phyloP scores from a whole-genome alignment of 2,888 invertebrate species.

The Adelphocoris suturalis region DNA sequence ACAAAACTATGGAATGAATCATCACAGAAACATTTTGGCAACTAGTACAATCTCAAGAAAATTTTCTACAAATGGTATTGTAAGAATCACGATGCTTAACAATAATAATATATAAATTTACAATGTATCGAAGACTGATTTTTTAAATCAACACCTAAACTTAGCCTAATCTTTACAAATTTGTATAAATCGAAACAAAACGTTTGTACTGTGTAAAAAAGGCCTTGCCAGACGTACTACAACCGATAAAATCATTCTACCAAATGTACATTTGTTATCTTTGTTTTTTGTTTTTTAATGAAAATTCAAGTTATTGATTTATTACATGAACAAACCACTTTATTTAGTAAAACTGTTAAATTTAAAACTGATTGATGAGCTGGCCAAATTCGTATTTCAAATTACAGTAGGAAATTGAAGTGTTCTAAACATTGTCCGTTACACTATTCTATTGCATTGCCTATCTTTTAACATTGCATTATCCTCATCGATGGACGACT shows the following conservation, averaged over 20 bases:
- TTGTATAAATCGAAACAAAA: not conserved
- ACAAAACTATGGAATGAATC: not conserved
- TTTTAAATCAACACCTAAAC: not conserved
- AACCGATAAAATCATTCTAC: no score
- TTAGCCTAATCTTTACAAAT: constrained; percentile 23
- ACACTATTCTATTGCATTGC: no score
- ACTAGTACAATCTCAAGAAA: not conserved
- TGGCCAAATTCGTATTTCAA: no score
- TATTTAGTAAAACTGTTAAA: no score
- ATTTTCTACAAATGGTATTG: not conserved
- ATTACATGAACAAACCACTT: no score
- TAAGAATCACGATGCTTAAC: not conserved
- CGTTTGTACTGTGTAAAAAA: constrained; percentile 40
- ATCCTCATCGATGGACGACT: no score
- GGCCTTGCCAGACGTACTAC: constrained; percentile 11
- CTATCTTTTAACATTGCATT: no score
- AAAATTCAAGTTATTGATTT: no score
- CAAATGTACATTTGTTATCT: not conserved
- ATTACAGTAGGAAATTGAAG: no score
- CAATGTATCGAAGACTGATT: not conserved
- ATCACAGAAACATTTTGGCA: not conserved
- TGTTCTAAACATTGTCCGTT: no score
- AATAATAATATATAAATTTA: not conserved
- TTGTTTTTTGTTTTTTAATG: no score
- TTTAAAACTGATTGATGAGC: no score